These are phyloP conservation scores for Hydractinia echinata DNA, from an alignment of 30 jellyfish, hydroid and myxozoan genomes.

Conservation along the genomic window DNA sequence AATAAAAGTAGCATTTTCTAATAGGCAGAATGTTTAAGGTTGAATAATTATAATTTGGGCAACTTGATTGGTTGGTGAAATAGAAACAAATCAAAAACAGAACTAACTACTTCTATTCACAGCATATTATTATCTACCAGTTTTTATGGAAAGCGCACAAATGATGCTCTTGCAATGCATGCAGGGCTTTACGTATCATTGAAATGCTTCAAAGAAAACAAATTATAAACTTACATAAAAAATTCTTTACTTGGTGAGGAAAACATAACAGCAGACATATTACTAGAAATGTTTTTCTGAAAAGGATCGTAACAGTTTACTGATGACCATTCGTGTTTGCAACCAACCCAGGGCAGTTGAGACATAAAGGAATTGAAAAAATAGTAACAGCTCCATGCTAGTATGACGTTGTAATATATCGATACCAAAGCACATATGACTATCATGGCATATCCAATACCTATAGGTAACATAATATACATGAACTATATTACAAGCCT, in stretches of 20 bases:
- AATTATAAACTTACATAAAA: constrained; percentile 70
- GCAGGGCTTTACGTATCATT: too few relatives aligned
- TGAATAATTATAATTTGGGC: too few relatives aligned
- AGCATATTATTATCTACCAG: too few relatives aligned
- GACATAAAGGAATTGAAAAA: constrained; percentile 54
- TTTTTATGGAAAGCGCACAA: too few relatives aligned
- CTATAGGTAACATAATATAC: constrained; percentile 23
- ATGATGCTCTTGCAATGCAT: too few relatives aligned
- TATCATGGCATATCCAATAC: constrained; percentile 81
- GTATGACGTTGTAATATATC: constrained; percentile 74
- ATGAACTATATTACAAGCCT: too few relatives aligned
- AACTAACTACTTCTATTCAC: neutral
- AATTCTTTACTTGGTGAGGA: constrained; percentile 81
- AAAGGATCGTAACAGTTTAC: constrained; percentile 51
- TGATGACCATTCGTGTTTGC: constrained; percentile 71
- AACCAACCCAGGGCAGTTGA: constrained; percentile 81
- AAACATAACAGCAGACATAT: neutral
- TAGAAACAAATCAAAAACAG: too few relatives aligned
- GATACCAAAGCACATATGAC: constrained; percentile 69
- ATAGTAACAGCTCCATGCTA: constrained; percentile 89
- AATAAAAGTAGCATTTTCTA: too few relatives aligned
- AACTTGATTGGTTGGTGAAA: too few relatives aligned
- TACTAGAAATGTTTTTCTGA: neutral
- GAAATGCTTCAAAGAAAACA: too few relatives aligned
- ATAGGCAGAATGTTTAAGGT: too few relatives aligned